phyloP scores from a whole-genome alignment of 2,888 invertebrate genomes.

The Drosophila kanekoi region DNA sequence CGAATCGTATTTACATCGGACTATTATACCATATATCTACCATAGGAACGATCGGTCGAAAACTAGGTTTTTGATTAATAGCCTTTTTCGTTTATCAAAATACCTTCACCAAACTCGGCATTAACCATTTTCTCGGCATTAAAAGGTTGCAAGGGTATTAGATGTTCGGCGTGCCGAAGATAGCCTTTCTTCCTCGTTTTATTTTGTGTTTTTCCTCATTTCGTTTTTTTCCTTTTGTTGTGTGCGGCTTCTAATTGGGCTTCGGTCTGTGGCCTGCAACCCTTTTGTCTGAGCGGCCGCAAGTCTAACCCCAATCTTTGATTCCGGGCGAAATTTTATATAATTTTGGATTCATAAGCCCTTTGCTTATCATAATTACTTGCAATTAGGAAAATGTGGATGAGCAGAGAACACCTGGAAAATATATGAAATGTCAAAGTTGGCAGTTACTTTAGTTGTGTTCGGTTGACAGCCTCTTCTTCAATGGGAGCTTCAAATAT shows the following conservation, averaged over 20 bases:
- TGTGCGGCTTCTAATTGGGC: constrained; percentile 50
- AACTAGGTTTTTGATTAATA: too few species aligned
- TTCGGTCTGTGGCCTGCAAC: constrained; percentile 50
- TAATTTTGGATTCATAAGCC: constrained; percentile 45
- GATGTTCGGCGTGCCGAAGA: too few species aligned
- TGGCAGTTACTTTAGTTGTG: background rate
- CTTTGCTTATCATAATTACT: constrained; percentile 59
- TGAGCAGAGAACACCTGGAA: constrained; percentile 16
- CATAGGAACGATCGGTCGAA: too few species aligned
- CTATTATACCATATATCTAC: too few species aligned
- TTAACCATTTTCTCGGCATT: too few species aligned
- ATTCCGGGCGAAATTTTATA: constrained; percentile 45
- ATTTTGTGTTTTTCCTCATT: constrained; percentile 35
- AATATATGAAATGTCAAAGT: constrained; percentile 13
- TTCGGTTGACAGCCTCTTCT: background rate
- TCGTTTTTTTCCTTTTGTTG: background rate
- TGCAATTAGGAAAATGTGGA: constrained; percentile 42
- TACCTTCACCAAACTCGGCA: too few species aligned
- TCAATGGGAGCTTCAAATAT: constrained; percentile 1
- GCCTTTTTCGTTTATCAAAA: too few species aligned
- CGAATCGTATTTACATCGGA: too few species aligned
- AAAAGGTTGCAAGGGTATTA: too few species aligned
- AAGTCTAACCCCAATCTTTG: constrained; percentile 25
- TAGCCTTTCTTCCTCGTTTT: too few species aligned
- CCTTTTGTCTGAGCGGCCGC: constrained; percentile 33